Evolutionary conservation across 2,888 invertebrate genomes (phyloP).

Genomic region (Xestoiulus laeticollis): DNA sequence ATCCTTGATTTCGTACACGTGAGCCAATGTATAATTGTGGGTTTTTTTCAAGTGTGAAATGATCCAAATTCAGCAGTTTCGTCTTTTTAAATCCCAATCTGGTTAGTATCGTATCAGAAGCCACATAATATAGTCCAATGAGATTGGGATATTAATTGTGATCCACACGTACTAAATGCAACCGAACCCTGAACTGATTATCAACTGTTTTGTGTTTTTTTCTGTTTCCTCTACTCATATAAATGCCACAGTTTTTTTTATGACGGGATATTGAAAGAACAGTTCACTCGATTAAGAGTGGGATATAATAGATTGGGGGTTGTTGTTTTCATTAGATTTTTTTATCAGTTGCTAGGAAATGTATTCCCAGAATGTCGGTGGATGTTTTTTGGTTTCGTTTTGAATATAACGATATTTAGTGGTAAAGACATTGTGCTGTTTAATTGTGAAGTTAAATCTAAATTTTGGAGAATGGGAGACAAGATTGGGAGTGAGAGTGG

Average conservation of each 20-base stretch:
- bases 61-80: not conserved
- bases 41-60: not conserved
- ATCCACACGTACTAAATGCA: not conserved
- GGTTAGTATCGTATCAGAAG: not conserved
- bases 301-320: not conserved
- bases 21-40: no score
- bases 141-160: not conserved
- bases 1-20: no score
- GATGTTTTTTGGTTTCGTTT: not conserved
- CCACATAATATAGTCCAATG: not conserved
- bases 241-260: no score
- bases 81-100: not conserved
- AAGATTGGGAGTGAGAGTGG: no score
- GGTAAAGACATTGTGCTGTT: no score
- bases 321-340: not conserved
- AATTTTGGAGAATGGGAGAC: no score
- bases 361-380: not conserved
- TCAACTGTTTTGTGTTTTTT: not conserved
- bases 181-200: not conserved
- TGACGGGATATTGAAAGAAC: not conserved
- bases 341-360: not conserved
- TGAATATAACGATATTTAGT: no score
- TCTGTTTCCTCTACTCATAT: no score
- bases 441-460: no score
- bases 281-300: not conserved